phyloP scores from a whole-genome alignment of 2,797 vertebrate species.

The Tokudaia tokunoshimensis region DNA sequence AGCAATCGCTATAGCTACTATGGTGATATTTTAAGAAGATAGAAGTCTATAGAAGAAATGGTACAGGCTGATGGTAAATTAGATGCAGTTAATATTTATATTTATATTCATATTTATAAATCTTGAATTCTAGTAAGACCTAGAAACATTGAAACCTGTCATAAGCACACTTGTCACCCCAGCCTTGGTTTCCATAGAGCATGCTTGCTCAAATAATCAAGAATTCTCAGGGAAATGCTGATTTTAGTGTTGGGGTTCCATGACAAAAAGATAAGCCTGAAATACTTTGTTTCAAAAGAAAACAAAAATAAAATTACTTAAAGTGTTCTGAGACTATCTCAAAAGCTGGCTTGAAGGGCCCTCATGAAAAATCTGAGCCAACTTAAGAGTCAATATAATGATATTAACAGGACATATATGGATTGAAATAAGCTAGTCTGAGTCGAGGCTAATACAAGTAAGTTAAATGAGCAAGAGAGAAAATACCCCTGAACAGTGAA shows the following conservation, averaged over 20 bases:
- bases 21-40: not conserved
- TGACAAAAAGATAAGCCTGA: not conserved
- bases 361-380: not conserved
- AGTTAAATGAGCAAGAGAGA: not conserved
- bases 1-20: not conserved
- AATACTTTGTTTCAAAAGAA: not conserved
- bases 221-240: not conserved
- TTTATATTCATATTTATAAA: not conserved
- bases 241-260: not conserved
- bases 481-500: not conserved
- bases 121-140: not conserved
- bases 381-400: not conserved
- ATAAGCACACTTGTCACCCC: not conserved
- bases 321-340: not conserved
- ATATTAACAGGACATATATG: not conserved
- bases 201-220: not conserved
- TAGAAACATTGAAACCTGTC: not conserved
- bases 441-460: not conserved
- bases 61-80: not conserved
- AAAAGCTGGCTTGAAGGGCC: not conserved
- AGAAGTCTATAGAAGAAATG: not conserved
- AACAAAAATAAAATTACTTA: not conserved
- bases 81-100: not conserved
- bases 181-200: not conserved
- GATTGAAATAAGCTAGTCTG: slow-evolving; percentile 1